Conservation (phyloP, 2,888 invertebrate genomes). For the Phasia obesa region DNA sequence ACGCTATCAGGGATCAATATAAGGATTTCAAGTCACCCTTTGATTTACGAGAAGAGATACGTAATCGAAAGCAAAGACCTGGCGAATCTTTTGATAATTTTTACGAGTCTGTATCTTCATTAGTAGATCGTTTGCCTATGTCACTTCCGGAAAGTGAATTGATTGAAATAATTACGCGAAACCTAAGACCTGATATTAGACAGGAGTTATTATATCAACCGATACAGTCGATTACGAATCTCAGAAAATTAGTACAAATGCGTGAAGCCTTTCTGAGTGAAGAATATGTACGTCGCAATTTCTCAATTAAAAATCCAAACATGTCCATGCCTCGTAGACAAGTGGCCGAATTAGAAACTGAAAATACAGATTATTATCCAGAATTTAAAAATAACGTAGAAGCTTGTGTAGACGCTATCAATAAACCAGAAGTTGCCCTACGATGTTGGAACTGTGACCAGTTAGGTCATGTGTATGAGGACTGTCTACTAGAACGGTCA, state of each 20-base stretch:
- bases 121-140: slow-evolving; percentile 8
- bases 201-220: slow-evolving; percentile 45
- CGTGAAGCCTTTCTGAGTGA: slow-evolving; percentile 33
- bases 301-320: not conserved
- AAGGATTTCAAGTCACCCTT: slow-evolving; percentile 43
- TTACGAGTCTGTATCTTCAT: slow-evolving; percentile 20
- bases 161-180: slow-evolving; percentile 38
- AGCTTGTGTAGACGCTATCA: too few species aligned
- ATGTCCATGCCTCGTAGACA: not conserved
- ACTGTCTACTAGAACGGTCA: too few species aligned
- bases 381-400: too few species aligned
- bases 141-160: slow-evolving; percentile 18
- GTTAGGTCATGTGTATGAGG: too few species aligned
- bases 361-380: too few species aligned
- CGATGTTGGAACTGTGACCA: too few species aligned
- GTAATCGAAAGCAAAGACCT: slow-evolving; percentile 51
- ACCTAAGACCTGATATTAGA: slow-evolving; percentile 31
- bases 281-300: slow-evolving; percentile 12
- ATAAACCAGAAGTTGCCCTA: too few species aligned
- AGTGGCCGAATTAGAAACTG: not conserved
- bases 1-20: slow-evolving; percentile 33
- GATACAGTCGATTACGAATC: slow-evolving; percentile 15
- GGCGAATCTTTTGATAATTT: slow-evolving; percentile 39
- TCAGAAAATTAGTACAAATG: slow-evolving; percentile 33
- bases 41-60: slow-evolving; percentile 52